Base-by-base conservation (phyloP, 2,113 vertebrate genomes). In the Aphelocoma coerulescens region DNA sequence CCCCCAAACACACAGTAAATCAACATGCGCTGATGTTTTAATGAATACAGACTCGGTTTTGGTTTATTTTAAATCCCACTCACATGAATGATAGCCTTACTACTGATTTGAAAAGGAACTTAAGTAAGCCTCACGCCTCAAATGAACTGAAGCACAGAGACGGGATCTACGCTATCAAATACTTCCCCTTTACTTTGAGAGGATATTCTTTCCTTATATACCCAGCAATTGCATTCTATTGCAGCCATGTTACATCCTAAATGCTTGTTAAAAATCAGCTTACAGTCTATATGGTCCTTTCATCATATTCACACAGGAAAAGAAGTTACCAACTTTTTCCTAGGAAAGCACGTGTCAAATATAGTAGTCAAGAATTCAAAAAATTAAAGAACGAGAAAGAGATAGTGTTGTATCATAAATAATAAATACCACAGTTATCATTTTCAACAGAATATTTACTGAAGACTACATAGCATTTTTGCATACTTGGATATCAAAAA, bases 11-110 rank as follows among this genome's bases (percentile, higher is more conserved):
- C 65, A 77, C 37, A 85, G n/a, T 76, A 89, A 91, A 83, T 82
- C 76, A 93, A 86, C 82, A 86, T 16, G 71, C 74, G 73, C 58
- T 92, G 84, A 87, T 91, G 43, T 76, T 93, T 88, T 86, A 80
- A 82, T 75, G 82, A 93, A 88, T 62, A 92, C 17, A 95, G 61
- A 58, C 68, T 85, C 43, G 19, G 72, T 80, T 16, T 65, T 37
- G 32, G 37, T 35, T 89, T 85, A 76, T 49, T 94, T 94, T 74
- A 80, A 91, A 85, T 89, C 65, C 65, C 57, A 65, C 67, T 83
- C 61, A 69, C 41, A 46, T 28, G 48, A 92, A 82, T 13, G 8
- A 79, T n/a, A 79, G 83, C 43, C 69, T 91, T 77, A 69, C 43
- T 85, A 72, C 7, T 77, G 46, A 85, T 67, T 79, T 89, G 48